A percentile compares a stretch with the other conserved stretches of the same genome.
Conservation (phyloP, 1,140 invertebrate genomes). For the Trichonephila inaurata region DNA sequence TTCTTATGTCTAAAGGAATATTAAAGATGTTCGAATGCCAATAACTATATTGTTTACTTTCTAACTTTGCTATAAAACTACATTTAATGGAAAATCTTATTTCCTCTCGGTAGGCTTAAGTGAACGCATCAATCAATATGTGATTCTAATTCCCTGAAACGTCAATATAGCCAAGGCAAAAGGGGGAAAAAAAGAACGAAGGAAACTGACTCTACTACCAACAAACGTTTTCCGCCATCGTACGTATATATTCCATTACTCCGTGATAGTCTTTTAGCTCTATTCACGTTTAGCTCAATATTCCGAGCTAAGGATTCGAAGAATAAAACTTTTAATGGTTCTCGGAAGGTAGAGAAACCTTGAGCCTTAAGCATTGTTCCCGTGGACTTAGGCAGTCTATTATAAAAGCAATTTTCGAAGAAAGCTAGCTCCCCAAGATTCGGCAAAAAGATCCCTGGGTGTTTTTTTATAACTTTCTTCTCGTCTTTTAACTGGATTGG, state of each 20-base stretch:
- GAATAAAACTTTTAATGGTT: slow-evolving; percentile 72
- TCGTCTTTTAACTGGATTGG: slow-evolving; percentile 71
- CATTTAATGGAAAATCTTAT: background rate
- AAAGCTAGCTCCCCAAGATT: slow-evolving; percentile 61
- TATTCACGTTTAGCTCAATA: slow-evolving; percentile 12
- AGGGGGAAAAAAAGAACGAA: background rate
- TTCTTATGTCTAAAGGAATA: no score
- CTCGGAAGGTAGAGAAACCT: background rate
- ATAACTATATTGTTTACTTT: no score
- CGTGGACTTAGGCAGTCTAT: slow-evolving; percentile 53
- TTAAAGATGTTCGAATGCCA: no score
- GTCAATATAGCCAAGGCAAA: background rate
- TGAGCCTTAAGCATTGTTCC: slow-evolving; percentile 63
- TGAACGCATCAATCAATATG: background rate
- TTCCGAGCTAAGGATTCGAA: background rate
- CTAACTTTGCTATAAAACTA: no score
- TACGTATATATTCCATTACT: slow-evolving; percentile 22
- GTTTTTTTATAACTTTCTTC: slow-evolving; percentile 38
- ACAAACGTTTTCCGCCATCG: background rate
- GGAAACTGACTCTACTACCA: background rate
- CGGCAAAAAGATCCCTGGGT: slow-evolving; percentile 35
- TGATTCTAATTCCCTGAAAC: slow-evolving; percentile 6
- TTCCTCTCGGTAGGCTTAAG: background rate
- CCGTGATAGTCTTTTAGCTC: background rate
- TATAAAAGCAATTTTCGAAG: slow-evolving; percentile 69